Evolutionary conservation across 64 coral and sea anemone species (phyloP).

Genomic region (Montipora sp.): DNA sequence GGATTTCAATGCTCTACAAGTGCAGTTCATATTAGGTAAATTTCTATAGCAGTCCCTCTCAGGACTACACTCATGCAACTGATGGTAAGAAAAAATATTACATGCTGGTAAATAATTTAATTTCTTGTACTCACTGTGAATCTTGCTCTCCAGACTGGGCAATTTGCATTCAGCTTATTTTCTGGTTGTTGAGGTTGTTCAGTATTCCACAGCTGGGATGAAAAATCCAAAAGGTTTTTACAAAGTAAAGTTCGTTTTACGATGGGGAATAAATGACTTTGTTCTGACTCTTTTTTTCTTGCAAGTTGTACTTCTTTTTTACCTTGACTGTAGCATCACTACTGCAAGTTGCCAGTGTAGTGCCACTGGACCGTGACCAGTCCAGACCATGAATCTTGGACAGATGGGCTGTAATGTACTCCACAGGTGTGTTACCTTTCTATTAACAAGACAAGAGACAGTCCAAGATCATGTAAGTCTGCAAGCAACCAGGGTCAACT

Average conservation of each 20-base stretch:
- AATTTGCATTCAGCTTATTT: conserved; percentile 71
- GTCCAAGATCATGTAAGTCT: not conserved
- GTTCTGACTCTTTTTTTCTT: too few species aligned
- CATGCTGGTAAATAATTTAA: not conserved
- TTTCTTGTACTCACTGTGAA: conserved; percentile 64
- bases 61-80: too few species aligned
- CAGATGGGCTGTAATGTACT: conserved; percentile 95
- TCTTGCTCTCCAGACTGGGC: conserved; percentile 88
- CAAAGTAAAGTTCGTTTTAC: not conserved
- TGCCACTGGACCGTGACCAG: conserved; percentile 83
- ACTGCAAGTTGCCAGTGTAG: conserved; percentile 89
- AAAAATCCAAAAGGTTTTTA: not conserved
- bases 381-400: conserved; percentile 95
- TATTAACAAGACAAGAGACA: not conserved
- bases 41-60: too few species aligned
- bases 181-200: conserved; percentile 86
- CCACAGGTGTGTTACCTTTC: conserved; percentile 96
- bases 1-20: too few species aligned
- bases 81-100: not conserved
- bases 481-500: too few species aligned
- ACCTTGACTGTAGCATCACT: conserved; percentile 95
- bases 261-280: too few species aligned
- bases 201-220: conserved; percentile 86
- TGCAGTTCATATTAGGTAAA: too few species aligned
- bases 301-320: too few species aligned